Base-by-base conservation (phyloP, 1,140 invertebrate genomes). In the Bombus consobrinus region DNA sequence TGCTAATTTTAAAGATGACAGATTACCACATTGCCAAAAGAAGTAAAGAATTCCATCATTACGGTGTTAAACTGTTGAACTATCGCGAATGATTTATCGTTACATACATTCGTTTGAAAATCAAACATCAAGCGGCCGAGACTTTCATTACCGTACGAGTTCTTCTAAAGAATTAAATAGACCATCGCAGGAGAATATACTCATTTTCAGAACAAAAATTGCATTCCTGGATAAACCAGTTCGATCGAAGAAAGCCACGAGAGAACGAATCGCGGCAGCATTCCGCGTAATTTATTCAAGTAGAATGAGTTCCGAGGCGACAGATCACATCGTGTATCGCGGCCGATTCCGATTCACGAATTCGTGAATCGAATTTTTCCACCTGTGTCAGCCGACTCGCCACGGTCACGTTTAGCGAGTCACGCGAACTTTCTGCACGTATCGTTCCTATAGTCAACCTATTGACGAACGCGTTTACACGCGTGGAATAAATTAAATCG, bases 291-390 rank as follows among this genome's bases (percentile, higher is more conserved):
- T 83, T 83, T 76, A 76, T 83, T 76, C 69, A n/a, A 3, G 47
- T 53, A 41, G 57, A 39, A 74, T 15, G n/a, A 25, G 18, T 9
- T 3, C 41, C 37, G 41, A 53, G 59, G 32, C 25, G 69, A 47
- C 43, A 37, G 73, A 39, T 53, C 68, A 32, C 68, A 32, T 22
- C 8, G 32, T n/a, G 69, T 37, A n/a, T 37, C 47, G 75, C 57
- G 25, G 57, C 2, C 25, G 43, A 57, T 8, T 25, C 28, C 25
- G 15, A 41, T 62, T 28, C 59, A 53, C 62, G 62, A 77, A 83
- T 83, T 83, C 81, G 73, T 69, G 81, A 57, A 83, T 77, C 81
- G 74, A 39, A 83, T 83, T 83, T 77, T 76, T 76, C 41, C 73
- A 77, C 62, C 74, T 77, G 74, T 69, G 41, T 43, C 43, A 28